Conservation (phyloP, 2,888 invertebrate species). For the Timandra comae region DNA sequence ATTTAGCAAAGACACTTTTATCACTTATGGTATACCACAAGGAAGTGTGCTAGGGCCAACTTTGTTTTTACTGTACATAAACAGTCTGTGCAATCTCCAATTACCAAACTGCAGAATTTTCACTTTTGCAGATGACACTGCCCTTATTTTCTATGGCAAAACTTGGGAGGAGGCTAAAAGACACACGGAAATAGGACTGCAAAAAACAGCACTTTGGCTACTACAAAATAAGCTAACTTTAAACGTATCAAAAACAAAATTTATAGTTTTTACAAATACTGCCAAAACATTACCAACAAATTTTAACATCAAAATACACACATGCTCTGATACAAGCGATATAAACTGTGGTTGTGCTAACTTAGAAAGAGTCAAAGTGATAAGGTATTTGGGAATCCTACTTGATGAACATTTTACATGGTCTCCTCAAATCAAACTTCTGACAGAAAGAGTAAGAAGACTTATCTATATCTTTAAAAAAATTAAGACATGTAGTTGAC, state of each 20-base stretch:
- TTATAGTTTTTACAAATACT: slow-evolving; percentile 1
- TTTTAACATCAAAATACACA: background rate
- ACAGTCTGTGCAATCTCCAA: no score
- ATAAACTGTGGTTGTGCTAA: background rate
- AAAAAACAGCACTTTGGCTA: slow-evolving; percentile 1
- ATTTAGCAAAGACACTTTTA: background rate
- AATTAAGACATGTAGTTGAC: no score
- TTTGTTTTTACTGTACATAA: background rate
- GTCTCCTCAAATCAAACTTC: background rate
- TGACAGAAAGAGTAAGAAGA: slow-evolving; percentile 1
- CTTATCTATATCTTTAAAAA: slow-evolving; percentile 8
- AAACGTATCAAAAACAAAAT: slow-evolving; percentile 6
- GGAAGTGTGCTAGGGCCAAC: slow-evolving; percentile 1
- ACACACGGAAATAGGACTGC: slow-evolving; percentile 2
- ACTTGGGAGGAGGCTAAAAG: background rate
- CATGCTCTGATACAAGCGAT: background rate
- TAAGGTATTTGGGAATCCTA: slow-evolving; percentile 1
- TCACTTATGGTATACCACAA: slow-evolving; percentile 1
- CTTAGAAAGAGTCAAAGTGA: background rate
- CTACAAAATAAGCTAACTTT: slow-evolving; percentile 2
- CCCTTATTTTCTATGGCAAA: no score
- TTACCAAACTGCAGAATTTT: no score
- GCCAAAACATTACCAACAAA: background rate
- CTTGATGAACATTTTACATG: background rate
- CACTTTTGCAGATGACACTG: no score